Conservation (phyloP, 2,113 vertebrate species). For the Podilymbus podiceps region DNA sequence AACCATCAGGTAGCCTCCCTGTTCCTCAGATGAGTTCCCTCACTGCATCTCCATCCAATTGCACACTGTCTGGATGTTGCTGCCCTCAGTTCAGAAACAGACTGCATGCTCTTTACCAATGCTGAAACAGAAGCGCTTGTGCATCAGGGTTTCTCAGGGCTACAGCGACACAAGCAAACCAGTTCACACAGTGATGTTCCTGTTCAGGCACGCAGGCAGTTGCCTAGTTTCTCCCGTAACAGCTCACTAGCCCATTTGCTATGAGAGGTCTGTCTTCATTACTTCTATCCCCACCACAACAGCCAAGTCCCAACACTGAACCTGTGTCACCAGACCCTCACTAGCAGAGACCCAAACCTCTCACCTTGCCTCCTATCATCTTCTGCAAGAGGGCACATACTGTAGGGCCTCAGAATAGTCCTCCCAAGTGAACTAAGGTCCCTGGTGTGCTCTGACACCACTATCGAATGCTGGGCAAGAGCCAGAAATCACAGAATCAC, state of each 20-base stretch:
- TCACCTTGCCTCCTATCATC: neutral
- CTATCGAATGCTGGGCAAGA: neutral
- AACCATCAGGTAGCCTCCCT: neutral
- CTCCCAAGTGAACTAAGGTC: neutral
- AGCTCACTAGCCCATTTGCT: neutral
- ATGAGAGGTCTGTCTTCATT: neutral
- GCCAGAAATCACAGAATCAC: neutral
- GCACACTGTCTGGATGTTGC: accelerated
- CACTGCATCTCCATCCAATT: neutral
- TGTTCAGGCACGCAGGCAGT: neutral
- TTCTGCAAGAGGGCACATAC: neutral
- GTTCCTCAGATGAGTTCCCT: neutral
- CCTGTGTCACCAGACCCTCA: neutral
- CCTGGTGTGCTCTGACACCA: neutral
- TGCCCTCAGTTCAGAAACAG: neutral
- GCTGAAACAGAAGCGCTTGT: neutral
- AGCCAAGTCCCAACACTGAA: neutral
- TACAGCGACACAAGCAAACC: neutral
- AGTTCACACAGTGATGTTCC: neutral
- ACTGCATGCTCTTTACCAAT: neutral
- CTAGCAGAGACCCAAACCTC: neutral
- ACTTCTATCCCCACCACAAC: neutral
- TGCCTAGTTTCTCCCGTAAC: neutral
- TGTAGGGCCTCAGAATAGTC: neutral
- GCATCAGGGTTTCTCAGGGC: neutral